Base-by-base conservation (phyloP, 2,888 invertebrate species). In the Cheilosia urbana region DNA sequence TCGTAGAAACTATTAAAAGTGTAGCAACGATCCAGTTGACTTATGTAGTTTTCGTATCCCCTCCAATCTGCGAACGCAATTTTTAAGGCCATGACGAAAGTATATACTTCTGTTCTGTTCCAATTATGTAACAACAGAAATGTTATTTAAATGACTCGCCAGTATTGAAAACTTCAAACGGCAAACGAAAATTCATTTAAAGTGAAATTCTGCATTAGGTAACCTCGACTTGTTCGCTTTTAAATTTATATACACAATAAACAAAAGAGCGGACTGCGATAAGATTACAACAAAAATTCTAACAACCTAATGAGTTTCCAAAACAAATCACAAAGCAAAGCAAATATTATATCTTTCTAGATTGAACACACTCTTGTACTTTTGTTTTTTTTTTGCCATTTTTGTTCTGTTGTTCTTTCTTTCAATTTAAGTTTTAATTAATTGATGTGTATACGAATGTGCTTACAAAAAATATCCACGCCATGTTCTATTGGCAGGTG, bases 141-240 rank as follows among this genome's bases (percentile, higher is more conserved):
- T 4, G 37, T 37, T 37, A 37, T 37, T 13, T 1, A 13, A 37
- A n/a, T 55, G 53, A 66, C 1, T 40, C 40, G 53, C 11, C 19
- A 6, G 30, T 30, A 30, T 30, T 30, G 30, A 30, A 30, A 9
- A 15, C 21, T 40, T 15, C 27, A 15, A 47, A 30, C 11, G 7
- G 2, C 45, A 2, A 53, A 17, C n/a, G 24, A 11, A 37, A 37
- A 19, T 19, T 21, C n/a, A 0, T 27, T n/a, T 37, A n/a, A n/a
- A 40, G 42, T 42, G 47, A 47, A 47, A 30, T 63, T 63, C 49
- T 34, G 63, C 27, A 47, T 47, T 63, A 15, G 13, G 17, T 45
- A 45, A 17, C 45, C 45, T 13, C 42, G 17, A 30, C 34, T 11
- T 45, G 27, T 27, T n/a, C 4, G 24, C 45, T 24, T 3, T 37